phyloP scores from a whole-genome alignment of 2,113 vertebrate species.

The Panthera leo region DNA sequence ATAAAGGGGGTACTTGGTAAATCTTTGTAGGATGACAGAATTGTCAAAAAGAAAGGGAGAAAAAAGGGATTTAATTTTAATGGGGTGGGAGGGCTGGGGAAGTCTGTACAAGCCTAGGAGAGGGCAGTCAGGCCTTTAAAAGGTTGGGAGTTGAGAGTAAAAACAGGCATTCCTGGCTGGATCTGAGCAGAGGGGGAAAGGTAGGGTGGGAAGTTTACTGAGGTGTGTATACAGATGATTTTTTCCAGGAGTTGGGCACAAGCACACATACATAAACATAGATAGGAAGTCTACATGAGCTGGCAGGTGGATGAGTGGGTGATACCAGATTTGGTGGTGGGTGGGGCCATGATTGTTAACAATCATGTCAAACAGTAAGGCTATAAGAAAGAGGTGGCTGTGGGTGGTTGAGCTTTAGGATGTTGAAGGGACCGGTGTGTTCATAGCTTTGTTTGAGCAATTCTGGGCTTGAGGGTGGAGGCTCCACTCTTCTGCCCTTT shows the following conservation, averaged over 20 bases:
- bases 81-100: not conserved
- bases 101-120: not conserved
- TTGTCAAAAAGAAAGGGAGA: not conserved
- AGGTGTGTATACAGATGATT: not conserved
- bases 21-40: not conserved
- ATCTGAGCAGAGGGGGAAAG: not conserved
- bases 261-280: not conserved
- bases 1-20: not conserved
- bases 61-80: slow-evolving; percentile 20
- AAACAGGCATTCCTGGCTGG: not conserved
- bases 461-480: not conserved
- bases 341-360: not conserved
- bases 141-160: not conserved
- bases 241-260: not conserved
- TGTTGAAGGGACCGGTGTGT: slow-evolving; percentile 2
- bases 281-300: slow-evolving; percentile 10
- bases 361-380: not conserved
- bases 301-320: slow-evolving; percentile 36
- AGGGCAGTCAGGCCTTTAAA: not conserved
- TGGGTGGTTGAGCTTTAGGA: slow-evolving; percentile 24
- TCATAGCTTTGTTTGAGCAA: not conserved
- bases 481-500: not conserved
- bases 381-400: not conserved
- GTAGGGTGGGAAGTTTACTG: not conserved
- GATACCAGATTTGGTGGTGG: not conserved